Evolutionary conservation across 2,888 invertebrate species (phyloP), one percentile per base, ranked within the genome.

Genomic region (Sphinx pinastri): DNA sequence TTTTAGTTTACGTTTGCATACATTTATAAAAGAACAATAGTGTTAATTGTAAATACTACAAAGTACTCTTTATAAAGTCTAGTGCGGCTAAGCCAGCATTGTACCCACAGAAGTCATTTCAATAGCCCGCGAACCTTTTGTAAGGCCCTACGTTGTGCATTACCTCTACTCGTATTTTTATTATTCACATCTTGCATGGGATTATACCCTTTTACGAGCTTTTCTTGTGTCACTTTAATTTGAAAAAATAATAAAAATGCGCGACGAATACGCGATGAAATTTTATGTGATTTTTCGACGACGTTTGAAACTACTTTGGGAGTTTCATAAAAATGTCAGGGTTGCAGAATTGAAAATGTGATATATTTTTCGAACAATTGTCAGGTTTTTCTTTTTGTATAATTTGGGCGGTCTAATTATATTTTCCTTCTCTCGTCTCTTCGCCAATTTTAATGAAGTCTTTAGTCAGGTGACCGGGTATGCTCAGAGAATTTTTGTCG

Each of bases 151-250:
- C 58, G n/a, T 47, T 57, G 58, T 45, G 59, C 31, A 68, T 59
- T 68, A 59, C 68, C n/a, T 58, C 57, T 52, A 51, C 54, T 47
- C 51, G 67, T 52, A 60, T 81, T 81, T 25, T 80, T 79, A 82
- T 80, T 79, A 81, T 82, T 82, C 81, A 71, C 76, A 77, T 79
- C 77, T 79, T 79, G 76, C 74, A 71, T 73, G 72, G 77, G 76
- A 79, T 79, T 78, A 79, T 76, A 72, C 72, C 79, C 74, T 76
- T 79, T 78, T 77, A 74, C 76, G 68, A 69, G 75, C 31, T 60
- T 75, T 68, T 75, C 58, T 67, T 70, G 67, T 70, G 67, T 67
- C 67, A 45, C 45, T 59, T 67, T 67, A 67, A 67, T 70, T 55
- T 51, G 57, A 70, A 70, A 70, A 70, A 70, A 70, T 45, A 70